Evolutionary conservation across 2,797 vertebrate genomes (phyloP), one percentile per base, ranked within the genome.

Genomic region (Sebastes glaucus): DNA sequence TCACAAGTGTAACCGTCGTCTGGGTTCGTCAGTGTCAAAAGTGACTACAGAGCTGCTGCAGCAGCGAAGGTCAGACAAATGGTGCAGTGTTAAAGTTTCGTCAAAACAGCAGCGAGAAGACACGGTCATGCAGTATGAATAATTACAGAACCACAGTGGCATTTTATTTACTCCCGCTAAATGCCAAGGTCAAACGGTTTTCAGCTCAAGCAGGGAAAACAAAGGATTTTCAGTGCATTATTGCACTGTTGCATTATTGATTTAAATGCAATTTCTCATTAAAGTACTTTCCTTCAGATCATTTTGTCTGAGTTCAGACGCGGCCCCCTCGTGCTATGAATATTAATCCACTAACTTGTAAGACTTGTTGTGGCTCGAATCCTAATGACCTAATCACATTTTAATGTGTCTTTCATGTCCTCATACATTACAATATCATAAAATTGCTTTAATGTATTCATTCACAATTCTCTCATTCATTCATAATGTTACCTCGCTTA

Each of bases 121-220:
- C 38, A 71, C 52, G 69, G 27, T 82, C 72, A 52, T 52, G 46
- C 77, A 56, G 49, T 32, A 70, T 81, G 80, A 89, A 88, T 85
- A 81, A 88, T 90, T 72, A 75, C 80, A 71, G 57, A 81, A 20
- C 59, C 60, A 62, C 71, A 71, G 60, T 66, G 71, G 74, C 78
- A 84, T 93, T 88, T 89, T 83, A 83, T 89, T 88, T 86, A 78
- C 78, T 67, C n/a, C 52, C 22, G 62, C 70, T 88, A 83, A 93
- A 91, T 86, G 85, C 67, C 93, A 90, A 88, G 84, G 90, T 91
- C 89, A 86, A 71, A 63, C 42, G 3, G 22, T 86, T 76, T 69
- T 33, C 63, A 75, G 57, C 82, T 85, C 69, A 25, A 38, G 49
- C 53, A 57, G 30, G 4, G 38, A 74, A 85, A 88, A 88, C 72